Base-by-base conservation (phyloP, 1,140 invertebrate genomes). In the Bombus affinis region DNA sequence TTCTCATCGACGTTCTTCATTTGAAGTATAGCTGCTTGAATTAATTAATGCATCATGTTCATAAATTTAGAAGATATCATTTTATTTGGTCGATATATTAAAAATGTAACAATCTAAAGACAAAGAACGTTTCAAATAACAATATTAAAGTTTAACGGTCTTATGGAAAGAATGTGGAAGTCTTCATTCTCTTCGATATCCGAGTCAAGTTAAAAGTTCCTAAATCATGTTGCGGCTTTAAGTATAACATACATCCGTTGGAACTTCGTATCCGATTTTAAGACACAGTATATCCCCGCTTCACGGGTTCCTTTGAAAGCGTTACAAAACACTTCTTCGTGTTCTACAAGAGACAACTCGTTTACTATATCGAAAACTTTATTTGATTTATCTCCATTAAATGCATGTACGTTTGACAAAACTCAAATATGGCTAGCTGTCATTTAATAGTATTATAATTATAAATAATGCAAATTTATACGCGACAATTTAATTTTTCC, bases 241-340 rank as follows among this genome's bases (percentile, higher is more conserved):
- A 75, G 44, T 35, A 25, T 18, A 53, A 22, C 47, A 22, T 75
- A 35, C 32, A 32, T 53, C 8, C 22, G 73, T 75, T 75, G 37
- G 47, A 75, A 75, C 13, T 53, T 75, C 9, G 73, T 35, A 53
- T 32, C 25, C 73, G 47, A 75, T 75, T 75, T 53, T 75, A 32
- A 35, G 73, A 25, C 25, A 75, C 12, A 35, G 25, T 35, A 75
- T 53, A 75, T 47, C 47, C 37, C 5, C 10, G 25, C 15, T 57
- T 35, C 59, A 28, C 32, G 3, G 10, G 18, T 35, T 22, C 22
- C 32, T 53, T 57, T 53, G 28, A 25, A 47, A 53, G 12, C 32
- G 25, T 15, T 25, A 12, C 25, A 28, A 42, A 44, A 72, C 28
- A 9, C 2, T 39, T 39, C 35, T 28, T 28, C 68, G 25, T 13